Evolutionary conservation across 1,140 invertebrate species (phyloP).

Genomic region (Pseudomyrmex pallidus): DNA sequence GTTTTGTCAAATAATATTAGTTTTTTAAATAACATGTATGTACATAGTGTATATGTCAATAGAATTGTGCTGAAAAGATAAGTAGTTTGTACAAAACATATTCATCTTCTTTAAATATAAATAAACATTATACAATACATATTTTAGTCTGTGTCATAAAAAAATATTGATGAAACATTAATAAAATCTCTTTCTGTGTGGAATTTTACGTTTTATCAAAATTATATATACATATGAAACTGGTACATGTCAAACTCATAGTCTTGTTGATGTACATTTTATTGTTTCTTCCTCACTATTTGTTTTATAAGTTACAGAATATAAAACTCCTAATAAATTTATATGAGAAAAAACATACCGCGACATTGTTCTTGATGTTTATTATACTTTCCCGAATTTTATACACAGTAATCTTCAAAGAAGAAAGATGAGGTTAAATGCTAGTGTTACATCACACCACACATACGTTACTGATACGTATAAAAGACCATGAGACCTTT

Average conservation of each 20-base stretch:
- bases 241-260: neutral
- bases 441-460: constrained; percentile 27
- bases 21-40: neutral
- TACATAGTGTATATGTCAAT: neutral
- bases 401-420: neutral
- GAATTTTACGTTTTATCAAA: neutral
- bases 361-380: constrained; percentile 9
- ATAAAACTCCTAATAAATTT: neutral
- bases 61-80: too few relatives aligned
- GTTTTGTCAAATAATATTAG: neutral
- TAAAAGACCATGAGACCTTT: neutral
- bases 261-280: neutral
- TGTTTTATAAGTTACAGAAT: neutral
- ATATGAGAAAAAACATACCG: constrained; percentile 10
- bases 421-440: constrained; percentile 22
- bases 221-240: neutral
- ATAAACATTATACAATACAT: too few relatives aligned
- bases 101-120: too few relatives aligned
- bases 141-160: too few relatives aligned
- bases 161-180: too few relatives aligned
- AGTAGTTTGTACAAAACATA: too few relatives aligned
- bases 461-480: too few relatives aligned
- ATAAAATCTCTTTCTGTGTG: neutral
- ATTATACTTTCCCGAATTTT: neutral
- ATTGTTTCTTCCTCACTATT: neutral